phyloP scores from a whole-genome alignment of 2,888 invertebrate genomes.

The Cryptus viduatorius region DNA sequence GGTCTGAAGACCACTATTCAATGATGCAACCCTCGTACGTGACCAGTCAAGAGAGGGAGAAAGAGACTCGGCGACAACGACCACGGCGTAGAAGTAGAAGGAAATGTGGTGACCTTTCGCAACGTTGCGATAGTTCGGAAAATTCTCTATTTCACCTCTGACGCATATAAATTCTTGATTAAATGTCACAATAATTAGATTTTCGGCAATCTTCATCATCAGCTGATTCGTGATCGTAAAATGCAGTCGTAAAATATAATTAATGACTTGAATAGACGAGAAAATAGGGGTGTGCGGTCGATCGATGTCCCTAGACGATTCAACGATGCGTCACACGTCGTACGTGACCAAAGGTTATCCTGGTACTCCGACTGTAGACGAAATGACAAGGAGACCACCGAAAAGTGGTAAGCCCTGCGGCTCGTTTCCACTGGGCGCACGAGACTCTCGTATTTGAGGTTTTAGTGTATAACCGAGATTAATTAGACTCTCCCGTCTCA shows the following conservation, averaged over 20 bases:
- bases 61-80: conserved; percentile 21
- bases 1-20: conserved; percentile 40
- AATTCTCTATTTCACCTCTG: not conserved
- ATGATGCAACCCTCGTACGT: conserved; percentile 57
- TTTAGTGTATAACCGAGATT: conserved; percentile 63
- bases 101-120: conserved; percentile 17
- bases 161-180: not conserved
- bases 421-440: conserved; percentile 35
- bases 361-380: conserved; percentile 28
- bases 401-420: conserved; percentile 50
- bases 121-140: conserved; percentile 16
- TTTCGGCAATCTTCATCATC: not conserved
- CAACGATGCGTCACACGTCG: conserved; percentile 24
- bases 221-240: not conserved
- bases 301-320: not conserved
- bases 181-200: not conserved
- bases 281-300: conserved; percentile 25
- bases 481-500: conserved; percentile 49
- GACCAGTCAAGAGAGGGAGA: conserved; percentile 38
- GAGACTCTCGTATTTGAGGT: conserved; percentile 56
- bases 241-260: conserved; percentile 1
- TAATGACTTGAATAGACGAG: not conserved
- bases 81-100: not conserved
- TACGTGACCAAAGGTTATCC: conserved; percentile 38
- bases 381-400: conserved; percentile 55